Evolutionary conservation across 2,113 vertebrate genomes (phyloP).

Genomic region (Osmerus eperlanus): DNA sequence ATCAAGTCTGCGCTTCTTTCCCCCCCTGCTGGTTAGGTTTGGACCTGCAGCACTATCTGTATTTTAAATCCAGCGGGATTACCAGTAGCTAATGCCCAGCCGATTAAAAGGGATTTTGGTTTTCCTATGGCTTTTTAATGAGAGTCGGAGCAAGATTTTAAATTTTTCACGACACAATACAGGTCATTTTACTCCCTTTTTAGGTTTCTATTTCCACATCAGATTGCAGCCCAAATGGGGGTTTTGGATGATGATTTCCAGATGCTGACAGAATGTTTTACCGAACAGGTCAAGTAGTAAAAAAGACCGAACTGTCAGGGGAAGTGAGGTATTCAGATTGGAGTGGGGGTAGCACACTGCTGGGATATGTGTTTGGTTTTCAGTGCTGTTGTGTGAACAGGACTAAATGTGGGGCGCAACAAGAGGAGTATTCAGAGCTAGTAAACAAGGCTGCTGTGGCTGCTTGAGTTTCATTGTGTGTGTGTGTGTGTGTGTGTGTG

Average conservation of each 20-base stretch:
- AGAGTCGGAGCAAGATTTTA: slow-evolving; percentile 13
- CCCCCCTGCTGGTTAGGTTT: slow-evolving; percentile 42
- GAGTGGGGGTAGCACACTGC: too few species aligned
- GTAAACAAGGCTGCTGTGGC: slow-evolving; percentile 15
- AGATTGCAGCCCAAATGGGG: too few species aligned
- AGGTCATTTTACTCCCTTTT: too few species aligned
- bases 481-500: slow-evolving; percentile 22
- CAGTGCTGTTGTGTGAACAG: too few species aligned
- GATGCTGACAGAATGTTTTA: too few species aligned
- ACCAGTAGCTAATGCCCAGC: slow-evolving; percentile 50
- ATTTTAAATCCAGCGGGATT: slow-evolving; percentile 56
- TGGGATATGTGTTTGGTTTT: too few species aligned
- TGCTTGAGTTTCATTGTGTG: slow-evolving; percentile 19
- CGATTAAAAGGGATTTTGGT: slow-evolving; percentile 61
- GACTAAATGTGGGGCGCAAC: slow-evolving; percentile 9
- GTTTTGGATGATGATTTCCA: too few species aligned
- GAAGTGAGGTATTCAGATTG: too few species aligned
- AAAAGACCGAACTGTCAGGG: too few species aligned
- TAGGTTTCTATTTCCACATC: too few species aligned
- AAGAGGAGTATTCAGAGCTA: not conserved
- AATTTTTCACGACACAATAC: too few species aligned
- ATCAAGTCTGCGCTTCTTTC: not conserved
- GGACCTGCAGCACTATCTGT: slow-evolving; percentile 12
- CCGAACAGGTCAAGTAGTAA: too few species aligned
- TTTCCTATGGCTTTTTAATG: slow-evolving; percentile 56